A percentile compares a stretch with the other conserved stretches of the same genome.
phyloP scores from a whole-genome alignment of 2,797 vertebrate species.

The Helostoma temminkii region DNA sequence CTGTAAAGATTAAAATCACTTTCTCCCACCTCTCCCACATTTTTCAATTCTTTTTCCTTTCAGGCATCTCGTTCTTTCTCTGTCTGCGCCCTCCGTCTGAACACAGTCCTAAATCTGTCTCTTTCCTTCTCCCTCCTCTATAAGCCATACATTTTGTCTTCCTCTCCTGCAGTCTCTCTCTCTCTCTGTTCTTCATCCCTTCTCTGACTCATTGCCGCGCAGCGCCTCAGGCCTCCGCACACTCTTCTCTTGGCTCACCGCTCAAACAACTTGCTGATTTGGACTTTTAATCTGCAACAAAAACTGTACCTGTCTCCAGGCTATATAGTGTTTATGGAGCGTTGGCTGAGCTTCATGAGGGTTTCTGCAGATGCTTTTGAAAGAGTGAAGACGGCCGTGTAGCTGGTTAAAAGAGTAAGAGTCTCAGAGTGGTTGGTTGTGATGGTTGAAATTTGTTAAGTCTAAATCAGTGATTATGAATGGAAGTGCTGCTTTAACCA shows the following conservation, averaged over 20 bases:
- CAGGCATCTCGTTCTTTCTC: slow-evolving; percentile 2
- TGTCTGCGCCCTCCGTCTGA: slow-evolving; percentile 28
- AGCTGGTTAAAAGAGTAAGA: slow-evolving; percentile 38
- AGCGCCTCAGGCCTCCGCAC: slow-evolving; percentile 44
- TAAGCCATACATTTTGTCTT: slow-evolving; percentile 55
- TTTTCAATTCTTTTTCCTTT: slow-evolving; percentile 18
- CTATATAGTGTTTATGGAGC: slow-evolving; percentile 50
- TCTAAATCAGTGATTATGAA: slow-evolving; percentile 2
- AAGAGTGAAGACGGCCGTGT: slow-evolving; percentile 21
- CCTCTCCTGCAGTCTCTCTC: slow-evolving; percentile 27
- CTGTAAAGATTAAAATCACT: slow-evolving; percentile 31
- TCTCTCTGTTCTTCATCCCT: slow-evolving; percentile 32
- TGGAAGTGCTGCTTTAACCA: background rate
- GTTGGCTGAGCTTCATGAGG: slow-evolving; percentile 45
- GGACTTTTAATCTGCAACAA: slow-evolving; percentile 74
- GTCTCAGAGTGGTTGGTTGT: background rate
- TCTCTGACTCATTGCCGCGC: slow-evolving; percentile 64
- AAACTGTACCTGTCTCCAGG: slow-evolving; percentile 65
- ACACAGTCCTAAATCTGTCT: slow-evolving; percentile 56
- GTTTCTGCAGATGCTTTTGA: slow-evolving; percentile 43
- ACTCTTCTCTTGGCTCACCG: slow-evolving; percentile 63
- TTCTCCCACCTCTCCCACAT: background rate
- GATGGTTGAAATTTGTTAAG: background rate
- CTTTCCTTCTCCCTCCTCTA: slow-evolving; percentile 15
- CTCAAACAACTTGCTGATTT: slow-evolving; percentile 77